These are phyloP conservation scores for Microcaecilia unicolor DNA, from an alignment of 2,797 vertebrate species.

Conservation along the genomic window DNA sequence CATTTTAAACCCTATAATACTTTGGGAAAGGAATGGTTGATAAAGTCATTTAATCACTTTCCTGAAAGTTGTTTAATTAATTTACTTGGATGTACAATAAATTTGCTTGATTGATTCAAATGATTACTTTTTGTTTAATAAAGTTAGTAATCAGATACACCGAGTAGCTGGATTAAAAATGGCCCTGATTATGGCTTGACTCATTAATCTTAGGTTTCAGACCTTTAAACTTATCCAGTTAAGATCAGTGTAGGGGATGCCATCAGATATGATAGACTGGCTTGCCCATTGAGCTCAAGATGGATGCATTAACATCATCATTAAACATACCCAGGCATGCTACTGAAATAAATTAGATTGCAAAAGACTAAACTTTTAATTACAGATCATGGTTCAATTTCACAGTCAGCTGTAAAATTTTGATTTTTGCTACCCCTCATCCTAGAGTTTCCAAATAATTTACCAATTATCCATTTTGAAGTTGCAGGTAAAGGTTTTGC, in stretches of 20 bases:
- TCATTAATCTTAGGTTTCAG: not conserved
- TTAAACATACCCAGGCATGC: constrained; percentile 20
- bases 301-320: constrained; percentile 21
- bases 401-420: not conserved
- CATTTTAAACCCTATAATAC: no score
- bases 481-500: no score
- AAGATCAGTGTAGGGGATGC: constrained; percentile 3
- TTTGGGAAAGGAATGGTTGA: no score
- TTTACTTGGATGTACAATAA: no score
- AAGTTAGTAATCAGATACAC: constrained; percentile 18
- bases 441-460: no score
- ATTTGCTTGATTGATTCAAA: constrained; percentile 5
- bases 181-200: constrained; percentile 18
- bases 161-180: constrained; percentile 24
- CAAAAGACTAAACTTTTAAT: constrained; percentile 17
- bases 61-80: no score
- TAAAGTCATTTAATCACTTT: no score
- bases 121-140: no score
- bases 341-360: constrained; percentile 20
- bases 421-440: no score
- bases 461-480: no score
- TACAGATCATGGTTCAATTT: constrained; percentile 5
- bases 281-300: constrained; percentile 11
- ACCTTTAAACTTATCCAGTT: constrained; percentile 21
- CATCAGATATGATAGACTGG: constrained; percentile 25